A percentile compares a stretch with the other conserved stretches of the same genome.
phyloP scores from a whole-genome alignment of 2,113 vertebrate genomes.

The Colius striatus region DNA sequence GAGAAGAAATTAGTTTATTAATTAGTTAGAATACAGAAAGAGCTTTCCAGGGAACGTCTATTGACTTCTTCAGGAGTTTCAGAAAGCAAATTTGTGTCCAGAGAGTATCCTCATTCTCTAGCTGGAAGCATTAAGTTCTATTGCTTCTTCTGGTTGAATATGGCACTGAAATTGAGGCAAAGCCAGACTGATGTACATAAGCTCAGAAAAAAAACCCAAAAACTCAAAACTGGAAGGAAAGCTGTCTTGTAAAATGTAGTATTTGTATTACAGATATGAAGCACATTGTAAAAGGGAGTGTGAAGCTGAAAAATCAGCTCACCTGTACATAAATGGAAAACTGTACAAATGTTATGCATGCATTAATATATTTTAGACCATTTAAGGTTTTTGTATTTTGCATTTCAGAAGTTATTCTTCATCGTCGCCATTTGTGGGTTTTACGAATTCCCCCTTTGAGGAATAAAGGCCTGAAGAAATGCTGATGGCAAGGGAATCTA shows the following conservation, averaged over 20 bases:
- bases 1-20: neutral
- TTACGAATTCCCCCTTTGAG: neutral
- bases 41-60: neutral
- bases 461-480: constrained; percentile 12
- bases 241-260: neutral
- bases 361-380: neutral
- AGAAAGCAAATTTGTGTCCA: neutral
- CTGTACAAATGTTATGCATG: neutral
- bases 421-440: neutral
- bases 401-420: neutral
- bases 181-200: fast-evolving
- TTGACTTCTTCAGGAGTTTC: neutral
- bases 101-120: neutral
- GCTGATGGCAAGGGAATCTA: constrained; percentile 6
- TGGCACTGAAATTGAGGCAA: neutral
- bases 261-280: neutral
- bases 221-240: neutral
- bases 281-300: neutral
- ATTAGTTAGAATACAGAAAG: neutral
- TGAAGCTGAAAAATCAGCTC: neutral
- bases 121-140: neutral
- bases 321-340: neutral
- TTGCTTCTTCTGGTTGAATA: no score
- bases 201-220: neutral
- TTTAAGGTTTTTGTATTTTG: neutral